Base-by-base conservation (phyloP, 2,888 invertebrate species). In the Drosophila anceps region DNA sequence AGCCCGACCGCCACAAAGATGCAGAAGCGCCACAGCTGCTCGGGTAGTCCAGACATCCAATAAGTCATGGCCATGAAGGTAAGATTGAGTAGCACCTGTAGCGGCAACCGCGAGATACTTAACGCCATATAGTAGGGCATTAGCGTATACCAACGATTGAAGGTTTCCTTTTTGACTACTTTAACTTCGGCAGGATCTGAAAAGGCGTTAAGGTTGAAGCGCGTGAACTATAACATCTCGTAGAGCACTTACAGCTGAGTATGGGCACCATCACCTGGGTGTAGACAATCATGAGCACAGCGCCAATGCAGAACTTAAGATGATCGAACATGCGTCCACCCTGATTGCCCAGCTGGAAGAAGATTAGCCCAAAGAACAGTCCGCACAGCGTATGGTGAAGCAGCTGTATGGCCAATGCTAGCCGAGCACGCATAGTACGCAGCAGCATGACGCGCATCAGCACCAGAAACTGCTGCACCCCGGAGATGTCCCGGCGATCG, bases 181-280 rank as follows among this genome's bases (percentile, higher is more conserved):
- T 95, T 95, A 0, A 96, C 95, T 93, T 96, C 95, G 89, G 93
- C 93, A 0, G 96, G 96, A 94, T 94, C 95, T 96, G 93, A 2
- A 77, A 66, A 3, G n/a, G 4, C 10, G 2, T 7, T 8, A 33
- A 33, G 20, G 6, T 15, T 27, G 4, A 1, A 41, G 39, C n/a
- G 27, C n/a, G 18, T n/a, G 12, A 12, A 18, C 7, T 29, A 29
- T 1, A 0, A 0, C 18, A 18, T 31, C 18, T 5, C 5, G 1
- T 31, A 0, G 29, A 18, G 31, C 48, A 50, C 95, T 95, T 92
- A 95, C 95, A 96, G 57, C 95, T 94, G 74, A 96, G 92, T 12
- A 95, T 95, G 29, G 95, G 95, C 53, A 95, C 95, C 95, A 95
- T 95, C 31, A 95, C 94, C 86, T 95, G 95, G 0, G 95, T 95